phyloP scores from a whole-genome alignment of 2,797 vertebrate genomes.

The Scarus forsteni region DNA sequence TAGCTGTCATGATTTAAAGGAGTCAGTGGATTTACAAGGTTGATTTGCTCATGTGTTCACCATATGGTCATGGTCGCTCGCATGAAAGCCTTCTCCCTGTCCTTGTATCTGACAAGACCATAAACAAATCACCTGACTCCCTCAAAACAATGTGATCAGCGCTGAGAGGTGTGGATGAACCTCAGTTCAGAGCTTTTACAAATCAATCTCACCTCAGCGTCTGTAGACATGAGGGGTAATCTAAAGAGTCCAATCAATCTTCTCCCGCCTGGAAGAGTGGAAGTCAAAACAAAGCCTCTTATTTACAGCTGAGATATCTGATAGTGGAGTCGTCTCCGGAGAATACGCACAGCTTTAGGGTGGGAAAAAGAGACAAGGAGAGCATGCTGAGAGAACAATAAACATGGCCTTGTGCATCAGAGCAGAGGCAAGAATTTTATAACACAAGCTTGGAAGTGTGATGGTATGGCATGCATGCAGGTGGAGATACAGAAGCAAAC shows the following conservation, averaged over 20 bases:
- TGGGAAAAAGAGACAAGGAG: slow-evolving; percentile 7
- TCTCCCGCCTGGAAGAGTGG: slow-evolving; percentile 22
- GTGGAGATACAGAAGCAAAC: slow-evolving; percentile 14
- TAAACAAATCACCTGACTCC: slow-evolving; percentile 43
- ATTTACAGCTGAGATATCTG: slow-evolving; percentile 52
- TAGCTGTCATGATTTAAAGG: slow-evolving; percentile 29
- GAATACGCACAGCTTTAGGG: slow-evolving; percentile 23
- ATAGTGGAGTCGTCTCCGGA: slow-evolving; percentile 42
- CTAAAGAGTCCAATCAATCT: slow-evolving; percentile 55
- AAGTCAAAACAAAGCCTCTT: slow-evolving; percentile 59
- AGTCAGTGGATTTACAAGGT: slow-evolving; percentile 27
- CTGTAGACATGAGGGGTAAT: slow-evolving; percentile 33
- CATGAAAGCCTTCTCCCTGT: slow-evolving; percentile 32
- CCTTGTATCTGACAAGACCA: slow-evolving; percentile 47
- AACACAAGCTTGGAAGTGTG: slow-evolving; percentile 3
- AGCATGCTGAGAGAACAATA: slow-evolving; percentile 28
- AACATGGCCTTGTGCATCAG: slow-evolving; percentile 25
- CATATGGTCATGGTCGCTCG: slow-evolving; percentile 27
- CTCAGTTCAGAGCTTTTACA: slow-evolving; percentile 31
- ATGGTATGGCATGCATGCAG: slow-evolving; percentile 6
- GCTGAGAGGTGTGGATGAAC: slow-evolving; percentile 13
- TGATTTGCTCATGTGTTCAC: slow-evolving; percentile 27
- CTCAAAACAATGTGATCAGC: slow-evolving; percentile 43
- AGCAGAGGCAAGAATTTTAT: slow-evolving; percentile 13
- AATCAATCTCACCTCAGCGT: slow-evolving; percentile 39